Evolutionary conservation across 2,888 invertebrate genomes (phyloP), one percentile per base, ranked within the genome.

Genomic region (Zaprionus bogoriensis): DNA sequence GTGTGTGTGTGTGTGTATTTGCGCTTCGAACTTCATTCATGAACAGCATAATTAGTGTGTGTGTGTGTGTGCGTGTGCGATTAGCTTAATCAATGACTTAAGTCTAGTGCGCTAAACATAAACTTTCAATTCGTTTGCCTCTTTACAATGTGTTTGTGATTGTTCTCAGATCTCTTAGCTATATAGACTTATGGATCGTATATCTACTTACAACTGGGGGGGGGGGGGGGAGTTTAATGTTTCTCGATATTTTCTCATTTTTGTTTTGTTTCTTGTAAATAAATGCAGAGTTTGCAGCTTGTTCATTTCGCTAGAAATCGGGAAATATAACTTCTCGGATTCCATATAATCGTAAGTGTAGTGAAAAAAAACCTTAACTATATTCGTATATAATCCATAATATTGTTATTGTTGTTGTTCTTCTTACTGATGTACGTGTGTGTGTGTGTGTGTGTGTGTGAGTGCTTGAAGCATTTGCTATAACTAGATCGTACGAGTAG

Each of bases 141-240:
- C 78, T 85, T 77, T 78, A 81, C 79, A 85, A 67, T 74, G 74
- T 46, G 12, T 30, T 23, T 36, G n/a, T n/a, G n/a, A n/a, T n/a
- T 30, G 50, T 52, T 46, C 72, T 77, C 69, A 30, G 38, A 17
- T 32, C 10, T 19, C 1, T 20, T 14, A n/a, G n/a, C 0, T 28
- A 42, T 19, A 54, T 42, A 12, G 10, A 10, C 30, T 12, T 36
- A 36, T n/a, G n/a, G n/a, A n/a, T n/a, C n/a, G n/a, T 17, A 36
- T 36, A 9, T 36, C 14, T 36, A 36, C 27, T 27, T 27, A 27
- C 9, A 27, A 27, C 27, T 27, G 3, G 10, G 27, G 27, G 7
- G 7, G 1, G 17, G 32, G 32, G 12, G 32, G 12, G 32, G 14
- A 36, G n/a, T n/a, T n/a, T n/a, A n/a, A 36, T 9, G 14, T 32